These are phyloP conservation scores for Ceyx melanurus DNA, from an alignment of 2,113 vertebrate genomes.

Conservation along the genomic window DNA sequence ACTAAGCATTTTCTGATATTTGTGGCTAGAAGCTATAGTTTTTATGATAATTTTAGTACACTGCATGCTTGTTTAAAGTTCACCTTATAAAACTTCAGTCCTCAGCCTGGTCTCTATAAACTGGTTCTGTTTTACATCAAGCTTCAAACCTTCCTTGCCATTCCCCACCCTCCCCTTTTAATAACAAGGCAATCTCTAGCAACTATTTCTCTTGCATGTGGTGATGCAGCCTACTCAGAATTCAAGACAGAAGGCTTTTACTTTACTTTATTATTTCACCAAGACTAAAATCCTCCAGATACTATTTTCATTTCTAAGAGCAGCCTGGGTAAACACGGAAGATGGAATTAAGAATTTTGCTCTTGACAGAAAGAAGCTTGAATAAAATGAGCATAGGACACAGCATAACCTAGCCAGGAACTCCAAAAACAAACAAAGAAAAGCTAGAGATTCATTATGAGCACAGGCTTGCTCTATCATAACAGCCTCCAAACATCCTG, in stretches of 20 bases:
- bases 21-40: conserved; percentile 56
- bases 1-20: conserved; percentile 62
- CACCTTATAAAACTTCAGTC: conserved; percentile 68
- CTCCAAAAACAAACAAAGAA: background rate
- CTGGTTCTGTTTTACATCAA: conserved; percentile 61
- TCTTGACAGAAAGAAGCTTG: conserved; percentile 46
- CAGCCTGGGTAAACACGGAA: conserved; percentile 58
- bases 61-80: conserved; percentile 63
- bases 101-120: conserved; percentile 62
- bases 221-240: conserved; percentile 55
- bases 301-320: conserved; percentile 69
- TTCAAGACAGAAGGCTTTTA: conserved; percentile 62
- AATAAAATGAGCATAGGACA: conserved; percentile 25
- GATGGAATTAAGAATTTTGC: conserved; percentile 61
- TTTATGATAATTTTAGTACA: conserved; percentile 65
- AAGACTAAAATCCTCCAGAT: conserved; percentile 56
- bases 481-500: background rate
- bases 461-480: background rate
- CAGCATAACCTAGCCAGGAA: conserved; percentile 3
- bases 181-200: conserved; percentile 46
- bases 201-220: conserved; percentile 45
- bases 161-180: conserved; percentile 50
- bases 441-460: background rate
- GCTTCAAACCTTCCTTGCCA: conserved; percentile 31
- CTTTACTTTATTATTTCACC: conserved; percentile 62